phyloP scores from a whole-genome alignment of 1,140 invertebrate genomes.

The Magallana ariakensis region DNA sequence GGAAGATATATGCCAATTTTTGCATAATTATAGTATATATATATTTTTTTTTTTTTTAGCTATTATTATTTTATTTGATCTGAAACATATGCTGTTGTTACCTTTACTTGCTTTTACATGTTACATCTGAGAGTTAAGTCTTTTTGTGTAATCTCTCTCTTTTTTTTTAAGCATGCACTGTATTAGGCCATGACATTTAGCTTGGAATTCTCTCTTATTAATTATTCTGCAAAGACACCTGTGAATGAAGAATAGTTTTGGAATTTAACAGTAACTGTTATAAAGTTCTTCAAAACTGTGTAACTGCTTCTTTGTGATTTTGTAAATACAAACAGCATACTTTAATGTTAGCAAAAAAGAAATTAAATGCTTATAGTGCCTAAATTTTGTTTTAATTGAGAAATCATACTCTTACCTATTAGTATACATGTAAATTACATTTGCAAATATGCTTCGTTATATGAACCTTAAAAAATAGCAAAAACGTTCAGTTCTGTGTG shows the following conservation, averaged over 20 bases:
- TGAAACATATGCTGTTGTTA: not conserved
- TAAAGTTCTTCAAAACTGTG: not conserved
- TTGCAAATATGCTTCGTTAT: no score
- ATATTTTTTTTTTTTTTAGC: not conserved
- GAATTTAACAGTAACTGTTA: no score
- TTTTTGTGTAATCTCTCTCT: not conserved
- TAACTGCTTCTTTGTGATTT: not conserved
- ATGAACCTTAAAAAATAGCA: no score
- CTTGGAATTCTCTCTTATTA: no score
- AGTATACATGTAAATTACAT: no score
- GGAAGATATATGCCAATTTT: not conserved
- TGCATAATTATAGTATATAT: not conserved
- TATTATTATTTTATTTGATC: not conserved
- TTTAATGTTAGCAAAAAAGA: slow-evolving; percentile 2
- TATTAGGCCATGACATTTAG: not conserved
- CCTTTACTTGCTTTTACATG: not conserved
- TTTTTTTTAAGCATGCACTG: not conserved
- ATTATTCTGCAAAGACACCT: no score
- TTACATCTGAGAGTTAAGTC: not conserved
- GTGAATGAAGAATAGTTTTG: no score
- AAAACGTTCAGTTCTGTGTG: no score
- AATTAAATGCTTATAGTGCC: not conserved
- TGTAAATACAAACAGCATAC: slow-evolving; percentile 2
- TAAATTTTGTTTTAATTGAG: not conserved
- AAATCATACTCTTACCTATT: not conserved